Conservation (phyloP, 2,888 invertebrate genomes). For the Caenorhabditis imperialis region DNA sequence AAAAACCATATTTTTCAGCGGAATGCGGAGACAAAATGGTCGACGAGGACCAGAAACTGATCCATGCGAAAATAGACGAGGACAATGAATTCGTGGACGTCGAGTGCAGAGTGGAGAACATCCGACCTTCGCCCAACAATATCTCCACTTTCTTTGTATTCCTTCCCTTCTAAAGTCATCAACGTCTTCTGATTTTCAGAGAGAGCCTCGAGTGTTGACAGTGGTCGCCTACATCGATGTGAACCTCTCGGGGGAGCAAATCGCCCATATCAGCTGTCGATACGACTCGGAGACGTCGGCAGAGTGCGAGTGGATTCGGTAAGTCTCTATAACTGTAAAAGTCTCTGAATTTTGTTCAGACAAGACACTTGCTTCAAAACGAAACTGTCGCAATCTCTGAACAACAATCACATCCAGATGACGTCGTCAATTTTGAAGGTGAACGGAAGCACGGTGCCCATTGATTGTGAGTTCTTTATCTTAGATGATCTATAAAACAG, state of each 20-base stretch:
- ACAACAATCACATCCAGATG: slow-evolving; percentile 35
- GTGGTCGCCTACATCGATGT: slow-evolving; percentile 69
- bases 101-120: slow-evolving; percentile 67
- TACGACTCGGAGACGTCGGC: slow-evolving; percentile 56
- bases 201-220: slow-evolving; percentile 65
- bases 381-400: slow-evolving; percentile 51
- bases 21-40: slow-evolving; percentile 65
- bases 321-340: neutral
- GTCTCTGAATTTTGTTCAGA: slow-evolving; percentile 26
- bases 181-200: slow-evolving; percentile 46
- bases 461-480: slow-evolving; percentile 44
- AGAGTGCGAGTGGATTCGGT: slow-evolving; percentile 67
- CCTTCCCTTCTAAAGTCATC: no score
- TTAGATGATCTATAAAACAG: neutral
- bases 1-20: slow-evolving; percentile 46
- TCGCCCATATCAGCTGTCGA: slow-evolving; percentile 67
- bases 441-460: slow-evolving; percentile 45
- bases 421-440: slow-evolving; percentile 52
- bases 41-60: slow-evolving; percentile 69
- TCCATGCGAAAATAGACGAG: slow-evolving; percentile 66
- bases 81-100: slow-evolving; percentile 69
- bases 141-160: slow-evolving; percentile 63
- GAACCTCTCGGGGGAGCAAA: slow-evolving; percentile 61
- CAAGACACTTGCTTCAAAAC: slow-evolving; percentile 66
- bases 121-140: slow-evolving; percentile 46